Percentiles rank a stretch among this genome's conserved stretches.
Evolutionary conservation across 2,797 vertebrate species (phyloP).

Genomic region (Microcaecilia unicolor): DNA sequence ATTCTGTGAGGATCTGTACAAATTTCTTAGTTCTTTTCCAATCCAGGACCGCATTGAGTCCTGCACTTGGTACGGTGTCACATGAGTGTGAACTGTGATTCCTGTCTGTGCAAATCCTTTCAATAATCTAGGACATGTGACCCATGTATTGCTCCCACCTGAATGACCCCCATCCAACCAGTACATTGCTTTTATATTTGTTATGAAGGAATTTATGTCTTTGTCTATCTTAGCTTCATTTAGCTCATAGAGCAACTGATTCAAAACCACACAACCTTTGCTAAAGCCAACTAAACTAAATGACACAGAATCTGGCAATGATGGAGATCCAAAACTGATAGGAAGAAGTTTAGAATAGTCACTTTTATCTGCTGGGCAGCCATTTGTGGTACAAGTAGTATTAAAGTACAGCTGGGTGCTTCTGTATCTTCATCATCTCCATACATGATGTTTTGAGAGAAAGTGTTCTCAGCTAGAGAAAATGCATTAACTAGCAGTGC

Average conservation of each 20-base stretch:
- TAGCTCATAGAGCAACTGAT: constrained; percentile 88
- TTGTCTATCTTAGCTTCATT: constrained; percentile 70
- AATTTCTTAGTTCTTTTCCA: constrained; percentile 79
- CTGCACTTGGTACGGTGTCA: constrained; percentile 89
- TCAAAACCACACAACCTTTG: constrained; percentile 96
- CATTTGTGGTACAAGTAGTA: constrained; percentile 41
- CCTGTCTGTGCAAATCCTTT: constrained; percentile 71
- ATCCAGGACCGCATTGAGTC: constrained; percentile 95
- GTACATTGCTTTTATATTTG: constrained; percentile 73
- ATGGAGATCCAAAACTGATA: constrained; percentile 27
- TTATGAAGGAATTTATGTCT: constrained; percentile 59
- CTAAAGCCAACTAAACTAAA: constrained; percentile 90
- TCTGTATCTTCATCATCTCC: constrained; percentile 40
- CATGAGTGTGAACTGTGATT: constrained; percentile 76
- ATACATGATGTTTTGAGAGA: constrained; percentile 43
- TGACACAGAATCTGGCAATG: constrained; percentile 46
- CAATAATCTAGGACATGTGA: constrained; percentile 73
- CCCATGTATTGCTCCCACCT: constrained; percentile 89
- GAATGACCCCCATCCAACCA: constrained; percentile 96
- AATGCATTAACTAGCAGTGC: constrained; percentile 78
- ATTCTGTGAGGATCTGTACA: constrained; percentile 71
- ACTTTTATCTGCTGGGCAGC: constrained; percentile 24
- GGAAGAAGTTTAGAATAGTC: constrained; percentile 32
- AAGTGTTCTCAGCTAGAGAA: constrained; percentile 55
- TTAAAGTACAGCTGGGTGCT: constrained; percentile 32